Evolutionary conservation across 1,140 invertebrate species (phyloP), one percentile per base, ranked within the genome.

Genomic region (Thaumetopoea pityocampa): DNA sequence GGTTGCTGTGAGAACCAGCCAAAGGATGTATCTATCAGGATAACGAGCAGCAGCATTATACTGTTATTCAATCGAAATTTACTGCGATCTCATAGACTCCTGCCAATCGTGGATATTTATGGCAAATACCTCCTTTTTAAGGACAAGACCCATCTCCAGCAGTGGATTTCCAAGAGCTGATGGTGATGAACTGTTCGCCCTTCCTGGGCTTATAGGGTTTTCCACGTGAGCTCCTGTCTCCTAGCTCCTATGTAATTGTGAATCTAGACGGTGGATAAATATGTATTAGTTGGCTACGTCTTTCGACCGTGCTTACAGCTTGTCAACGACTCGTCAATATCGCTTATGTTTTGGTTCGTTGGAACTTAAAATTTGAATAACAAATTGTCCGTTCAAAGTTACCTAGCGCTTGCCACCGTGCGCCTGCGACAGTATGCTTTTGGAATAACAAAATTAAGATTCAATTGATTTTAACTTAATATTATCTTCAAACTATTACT

Each of bases 241-340:
- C n/a, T 9, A 20, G 26, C 27, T 40, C 7, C 23, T 22, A 40
- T 29, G 22, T 18, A n/a, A 19, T 29, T 40, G 26, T 40, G 11
- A 27, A 20, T 7, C 16, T n/a, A 22, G 8, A 4, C n/a, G 22
- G 19, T 32, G 29, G 18, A 32, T 32, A 41, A 23, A 19, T 32
- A 41, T 30, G 18, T 41, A 30, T 27, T 36, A 27, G 6, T 12
- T 40, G 26, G 26, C 42, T 22, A 37, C 36, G 46, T 42, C 41
- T 37, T 48, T 60, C 48, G 47, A 45, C 51, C 47, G 24, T 22
- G 40, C 36, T 54, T 44, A 37, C 20, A 23, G 27, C 24, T 36
- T 55, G 52, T 52, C 56, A 51, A 44, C 49, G 22, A 44, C 37
- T 45, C 52, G 57, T 55, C 52, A 60, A 35, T 36, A 22, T 23